A percentile compares a stretch with the other conserved stretches of the same genome.
Conservation (phyloP, 2,797 vertebrate species). For the Hylomyscus alleni region DNA sequence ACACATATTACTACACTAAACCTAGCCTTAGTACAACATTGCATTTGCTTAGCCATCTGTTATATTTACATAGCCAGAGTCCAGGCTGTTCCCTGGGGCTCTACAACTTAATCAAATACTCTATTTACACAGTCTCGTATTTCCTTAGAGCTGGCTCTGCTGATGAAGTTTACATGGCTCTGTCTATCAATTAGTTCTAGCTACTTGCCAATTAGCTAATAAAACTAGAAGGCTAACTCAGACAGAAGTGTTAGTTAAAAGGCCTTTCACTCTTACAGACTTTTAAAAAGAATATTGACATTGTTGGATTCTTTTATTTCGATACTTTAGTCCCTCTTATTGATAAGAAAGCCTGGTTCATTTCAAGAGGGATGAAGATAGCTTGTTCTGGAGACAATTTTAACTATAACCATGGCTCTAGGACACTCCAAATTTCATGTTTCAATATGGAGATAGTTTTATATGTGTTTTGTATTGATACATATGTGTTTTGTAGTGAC, state of each 20-base stretch:
- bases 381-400: background rate
- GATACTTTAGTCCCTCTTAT: background rate
- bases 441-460: background rate
- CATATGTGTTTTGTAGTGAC: background rate
- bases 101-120: slow-evolving; percentile 73
- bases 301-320: background rate
- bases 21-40: background rate
- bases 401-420: background rate
- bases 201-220: slow-evolving; percentile 59
- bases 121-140: slow-evolving; percentile 65
- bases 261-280: background rate
- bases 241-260: slow-evolving; percentile 47
- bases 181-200: slow-evolving; percentile 68
- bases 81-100: slow-evolving; percentile 69
- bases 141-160: slow-evolving; percentile 39
- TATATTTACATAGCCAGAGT: slow-evolving; percentile 70
- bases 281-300: background rate
- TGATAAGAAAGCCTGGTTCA: background rate
- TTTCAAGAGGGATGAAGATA: background rate
- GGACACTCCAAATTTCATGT: background rate
- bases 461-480: background rate
- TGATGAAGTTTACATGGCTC: slow-evolving; percentile 50
- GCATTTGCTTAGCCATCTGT: slow-evolving; percentile 76
- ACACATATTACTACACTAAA: slow-evolving; percentile 51
- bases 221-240: slow-evolving; percentile 26